Percentiles rank a stretch among this genome's conserved stretches.
Conservation (phyloP, 2,797 vertebrate genomes). For the Falco peregrinus region DNA sequence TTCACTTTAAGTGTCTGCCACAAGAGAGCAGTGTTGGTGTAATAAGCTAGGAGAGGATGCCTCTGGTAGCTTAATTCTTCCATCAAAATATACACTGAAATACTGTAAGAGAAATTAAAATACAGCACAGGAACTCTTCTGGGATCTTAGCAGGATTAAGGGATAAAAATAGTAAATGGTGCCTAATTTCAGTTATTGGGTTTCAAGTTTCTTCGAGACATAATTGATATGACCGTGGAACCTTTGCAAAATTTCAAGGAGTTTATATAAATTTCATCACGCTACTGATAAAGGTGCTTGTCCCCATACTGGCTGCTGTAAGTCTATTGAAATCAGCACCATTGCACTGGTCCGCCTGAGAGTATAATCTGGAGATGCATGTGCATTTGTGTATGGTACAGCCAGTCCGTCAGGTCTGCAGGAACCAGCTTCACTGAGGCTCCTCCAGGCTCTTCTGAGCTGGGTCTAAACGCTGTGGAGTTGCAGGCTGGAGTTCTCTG, state of each 20-base stretch:
- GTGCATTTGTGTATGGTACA: rapidly evolving
- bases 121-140: not conserved
- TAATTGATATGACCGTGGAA: not conserved
- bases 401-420: not conserved
- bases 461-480: not conserved
- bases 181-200: not conserved
- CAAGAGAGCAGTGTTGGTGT: constrained; percentile 69
- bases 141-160: not conserved
- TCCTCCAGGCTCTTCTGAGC: not conserved
- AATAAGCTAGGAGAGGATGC: not conserved
- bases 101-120: not conserved
- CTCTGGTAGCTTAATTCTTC: not conserved
- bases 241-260: not conserved
- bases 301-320: rapidly evolving
- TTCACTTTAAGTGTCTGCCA: constrained; percentile 33
- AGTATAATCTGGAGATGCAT: rapidly evolving
- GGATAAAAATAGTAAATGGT: constrained; percentile 4
- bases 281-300: not conserved
- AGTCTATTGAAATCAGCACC: not conserved
- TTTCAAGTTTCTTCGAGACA: not conserved
- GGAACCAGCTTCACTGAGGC: not conserved
- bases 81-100: not conserved
- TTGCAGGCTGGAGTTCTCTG: not conserved
- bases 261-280: not conserved
- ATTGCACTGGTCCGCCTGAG: not conserved